Evolutionary conservation across 2,888 invertebrate species (phyloP).

Genomic region (Conops quadrifasciatus): DNA sequence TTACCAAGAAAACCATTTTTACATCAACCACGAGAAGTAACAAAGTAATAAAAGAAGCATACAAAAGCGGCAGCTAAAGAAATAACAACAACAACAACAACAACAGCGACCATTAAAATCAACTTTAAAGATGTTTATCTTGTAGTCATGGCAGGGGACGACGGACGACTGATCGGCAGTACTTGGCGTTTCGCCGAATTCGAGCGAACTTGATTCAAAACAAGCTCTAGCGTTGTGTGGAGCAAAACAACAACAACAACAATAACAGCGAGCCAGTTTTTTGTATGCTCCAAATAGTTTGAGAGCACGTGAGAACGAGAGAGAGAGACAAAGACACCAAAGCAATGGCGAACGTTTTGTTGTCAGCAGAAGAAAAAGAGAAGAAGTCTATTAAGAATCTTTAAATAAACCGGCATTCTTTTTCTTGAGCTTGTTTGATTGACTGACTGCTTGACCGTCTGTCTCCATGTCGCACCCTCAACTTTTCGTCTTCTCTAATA

Average conservation of each 20-base stretch:
- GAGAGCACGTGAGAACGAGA: not conserved
- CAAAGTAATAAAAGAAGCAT: not conserved
- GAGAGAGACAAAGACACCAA: not conserved
- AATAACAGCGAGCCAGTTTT: not conserved
- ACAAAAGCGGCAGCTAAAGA: not conserved
- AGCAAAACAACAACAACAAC: not conserved
- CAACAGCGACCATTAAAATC: not conserved
- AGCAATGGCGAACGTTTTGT: not conserved
- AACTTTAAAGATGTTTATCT: slow-evolving; percentile 20
- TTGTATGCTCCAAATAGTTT: not conserved
- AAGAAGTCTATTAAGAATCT: not conserved
- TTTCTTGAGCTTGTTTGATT: not conserved
- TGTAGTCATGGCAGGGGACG: not conserved
- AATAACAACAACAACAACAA: slow-evolving; percentile 11
- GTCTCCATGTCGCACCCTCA: not conserved
- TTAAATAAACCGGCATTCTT: slow-evolving; percentile 14
- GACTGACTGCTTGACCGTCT: not conserved
- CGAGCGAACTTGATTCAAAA: slow-evolving; percentile 5
- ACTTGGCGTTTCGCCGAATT: slow-evolving; percentile 16
- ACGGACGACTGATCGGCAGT: slow-evolving; percentile 15
- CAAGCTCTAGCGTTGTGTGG: not conserved
- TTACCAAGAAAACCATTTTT: not conserved
- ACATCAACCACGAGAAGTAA: not conserved
- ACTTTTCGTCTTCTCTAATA: no score
- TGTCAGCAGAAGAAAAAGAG: not conserved